phyloP scores from a whole-genome alignment of 2,888 invertebrate genomes.

The Euproctis similis region DNA sequence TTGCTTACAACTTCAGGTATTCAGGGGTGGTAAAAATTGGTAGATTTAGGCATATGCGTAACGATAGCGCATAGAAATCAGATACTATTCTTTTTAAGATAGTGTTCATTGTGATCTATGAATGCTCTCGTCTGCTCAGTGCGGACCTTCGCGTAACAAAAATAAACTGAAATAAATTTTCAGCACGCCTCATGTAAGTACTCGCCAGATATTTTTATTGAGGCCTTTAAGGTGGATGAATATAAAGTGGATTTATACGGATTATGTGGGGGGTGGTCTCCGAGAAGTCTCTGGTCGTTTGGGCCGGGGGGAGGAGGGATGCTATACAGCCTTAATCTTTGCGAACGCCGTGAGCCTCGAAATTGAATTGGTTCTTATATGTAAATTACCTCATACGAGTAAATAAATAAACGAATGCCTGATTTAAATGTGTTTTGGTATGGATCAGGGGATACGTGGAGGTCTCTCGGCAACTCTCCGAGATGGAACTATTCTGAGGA shows the following conservation, averaged over 20 bases:
- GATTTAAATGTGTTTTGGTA: constrained; percentile 52
- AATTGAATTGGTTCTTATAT: constrained; percentile 72
- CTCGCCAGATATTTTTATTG: constrained; percentile 62
- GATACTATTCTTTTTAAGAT: too few species aligned
- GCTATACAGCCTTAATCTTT: constrained; percentile 61
- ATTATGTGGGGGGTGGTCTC: constrained; percentile 51
- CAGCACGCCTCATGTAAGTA: constrained; percentile 38
- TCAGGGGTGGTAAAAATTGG: too few species aligned
- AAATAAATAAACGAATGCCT: constrained; percentile 64
- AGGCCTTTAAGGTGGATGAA: constrained; percentile 73
- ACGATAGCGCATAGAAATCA: too few species aligned
- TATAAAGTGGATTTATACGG: constrained; percentile 72
- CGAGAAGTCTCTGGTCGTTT: constrained; percentile 28
- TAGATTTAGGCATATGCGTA: too few species aligned
- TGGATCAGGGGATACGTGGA: constrained; percentile 41
- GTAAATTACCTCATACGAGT: constrained; percentile 68
- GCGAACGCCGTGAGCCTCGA: constrained; percentile 59
- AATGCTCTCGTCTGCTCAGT: too few species aligned
- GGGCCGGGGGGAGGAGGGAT: constrained; percentile 27
- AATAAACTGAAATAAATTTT: constrained; percentile 21
- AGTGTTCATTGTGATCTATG: too few species aligned
- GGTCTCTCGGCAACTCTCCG: constrained; percentile 19
- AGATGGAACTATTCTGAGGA: constrained; percentile 14
- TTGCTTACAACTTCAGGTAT: too few species aligned
- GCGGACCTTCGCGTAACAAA: constrained; percentile 5